Evolutionary conservation across 2,888 invertebrate species (phyloP).

Genomic region (Taphrorychus bicolor): DNA sequence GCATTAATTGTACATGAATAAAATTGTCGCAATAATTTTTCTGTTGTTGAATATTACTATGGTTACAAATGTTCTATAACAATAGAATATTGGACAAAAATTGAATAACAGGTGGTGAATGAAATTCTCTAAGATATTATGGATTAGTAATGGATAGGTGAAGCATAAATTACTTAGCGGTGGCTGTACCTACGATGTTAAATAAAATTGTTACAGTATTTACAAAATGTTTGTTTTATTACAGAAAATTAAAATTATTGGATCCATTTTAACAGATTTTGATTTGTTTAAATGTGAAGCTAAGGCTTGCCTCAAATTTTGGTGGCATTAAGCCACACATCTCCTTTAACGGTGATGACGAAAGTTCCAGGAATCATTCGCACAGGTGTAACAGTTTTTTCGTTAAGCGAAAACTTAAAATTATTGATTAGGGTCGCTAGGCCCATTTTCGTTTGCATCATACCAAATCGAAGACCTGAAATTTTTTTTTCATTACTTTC

Average conservation of each 20-base stretch:
- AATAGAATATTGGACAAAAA: too few species aligned
- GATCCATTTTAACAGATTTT: too few species aligned
- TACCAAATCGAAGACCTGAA: slow-evolving; percentile 34
- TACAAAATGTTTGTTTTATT: too few species aligned
- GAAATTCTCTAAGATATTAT: neutral
- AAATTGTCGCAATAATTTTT: too few species aligned
- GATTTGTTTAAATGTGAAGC: too few species aligned
- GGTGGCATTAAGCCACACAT: slow-evolving; percentile 18
- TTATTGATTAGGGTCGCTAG: slow-evolving; percentile 31
- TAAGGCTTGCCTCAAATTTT: neutral
- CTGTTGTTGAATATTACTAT: too few species aligned
- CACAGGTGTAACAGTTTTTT: slow-evolving; percentile 39
- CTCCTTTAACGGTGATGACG: slow-evolving; percentile 13
- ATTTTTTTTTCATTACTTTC: too few species aligned
- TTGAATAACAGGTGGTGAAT: too few species aligned
- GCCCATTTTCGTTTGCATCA: slow-evolving; percentile 37
- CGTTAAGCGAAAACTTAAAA: slow-evolving; percentile 40
- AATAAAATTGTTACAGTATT: too few species aligned
- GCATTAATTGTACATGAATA: too few species aligned
- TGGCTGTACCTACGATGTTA: neutral
- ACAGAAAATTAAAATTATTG: too few species aligned
- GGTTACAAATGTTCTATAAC: too few species aligned
- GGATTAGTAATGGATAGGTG: neutral
- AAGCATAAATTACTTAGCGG: neutral
- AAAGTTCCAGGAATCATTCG: slow-evolving; percentile 15